Conservation (phyloP, 2,113 vertebrate species). For the Cavia aperea region DNA sequence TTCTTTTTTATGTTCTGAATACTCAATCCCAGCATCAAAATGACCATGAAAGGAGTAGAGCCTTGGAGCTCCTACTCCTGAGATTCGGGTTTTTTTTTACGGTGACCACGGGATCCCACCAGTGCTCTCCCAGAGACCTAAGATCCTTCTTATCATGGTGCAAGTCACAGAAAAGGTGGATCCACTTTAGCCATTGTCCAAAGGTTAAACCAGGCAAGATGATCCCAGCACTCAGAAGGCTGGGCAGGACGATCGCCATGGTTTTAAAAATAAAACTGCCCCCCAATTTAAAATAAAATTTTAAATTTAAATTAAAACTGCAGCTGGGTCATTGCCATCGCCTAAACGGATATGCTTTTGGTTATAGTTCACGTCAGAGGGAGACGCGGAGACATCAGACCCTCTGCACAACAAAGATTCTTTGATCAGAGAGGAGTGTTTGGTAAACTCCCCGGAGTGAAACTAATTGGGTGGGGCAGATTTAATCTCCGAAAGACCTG, state of each 20-base stretch:
- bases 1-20: neutral
- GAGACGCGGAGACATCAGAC: slow-evolving; percentile 22
- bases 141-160: neutral
- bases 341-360: neutral
- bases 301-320: neutral
- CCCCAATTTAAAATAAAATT: too few species aligned
- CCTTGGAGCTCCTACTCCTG: neutral
- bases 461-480: slow-evolving; percentile 65
- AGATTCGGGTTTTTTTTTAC: neutral
- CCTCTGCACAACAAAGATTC: slow-evolving; percentile 24
- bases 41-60: neutral
- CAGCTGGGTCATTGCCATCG: neutral
- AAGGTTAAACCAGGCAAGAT: neutral
- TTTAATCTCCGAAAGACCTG: slow-evolving; percentile 45
- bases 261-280: neutral
- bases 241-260: neutral
- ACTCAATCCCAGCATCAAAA: neutral
- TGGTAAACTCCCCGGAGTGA: slow-evolving; percentile 63
- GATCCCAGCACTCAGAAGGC: neutral
- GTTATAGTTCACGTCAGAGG: neutral
- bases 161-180: neutral
- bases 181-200: neutral
- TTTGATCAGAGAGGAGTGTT: slow-evolving; percentile 66
- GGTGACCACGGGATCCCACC: neutral
- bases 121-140: neutral